Evolutionary conservation across 2,113 vertebrate species (phyloP).

Genomic region (Coreoperca whiteheadi): DNA sequence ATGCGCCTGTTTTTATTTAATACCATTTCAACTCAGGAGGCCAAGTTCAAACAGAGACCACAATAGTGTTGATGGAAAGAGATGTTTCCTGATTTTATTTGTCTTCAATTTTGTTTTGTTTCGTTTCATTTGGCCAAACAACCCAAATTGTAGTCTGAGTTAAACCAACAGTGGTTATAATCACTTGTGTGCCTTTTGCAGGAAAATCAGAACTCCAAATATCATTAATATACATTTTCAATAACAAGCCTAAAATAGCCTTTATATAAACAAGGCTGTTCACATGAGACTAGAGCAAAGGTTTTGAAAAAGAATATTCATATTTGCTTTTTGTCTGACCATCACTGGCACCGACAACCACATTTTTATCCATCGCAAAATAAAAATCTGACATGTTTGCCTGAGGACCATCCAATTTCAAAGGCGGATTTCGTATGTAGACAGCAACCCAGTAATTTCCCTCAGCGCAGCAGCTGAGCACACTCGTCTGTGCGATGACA

Average conservation of each 20-base stretch:
- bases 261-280: constrained; percentile 32
- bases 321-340: constrained; percentile 52
- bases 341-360: constrained; percentile 35
- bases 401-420: constrained; percentile 71
- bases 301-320: constrained; percentile 26
- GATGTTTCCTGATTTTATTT: neutral
- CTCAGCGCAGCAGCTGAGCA: constrained; percentile 74
- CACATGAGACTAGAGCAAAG: constrained; percentile 21
- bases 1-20: neutral
- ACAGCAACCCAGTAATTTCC: constrained; percentile 83
- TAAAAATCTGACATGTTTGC: constrained; percentile 64
- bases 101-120: neutral
- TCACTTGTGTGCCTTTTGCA: neutral
- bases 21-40: neutral
- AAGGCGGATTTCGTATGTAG: constrained; percentile 76
- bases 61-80: neutral
- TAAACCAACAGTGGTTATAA: neutral
- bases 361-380: constrained; percentile 29
- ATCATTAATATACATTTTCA: constrained; percentile 5
- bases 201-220: constrained; percentile 5
- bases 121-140: neutral
- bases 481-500: constrained; percentile 78
- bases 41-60: neutral
- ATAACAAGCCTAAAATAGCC: neutral
- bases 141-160: neutral